These are phyloP conservation scores for Dastarcus helophoroides DNA, from an alignment of 2,888 invertebrate genomes.

Conservation along the genomic window DNA sequence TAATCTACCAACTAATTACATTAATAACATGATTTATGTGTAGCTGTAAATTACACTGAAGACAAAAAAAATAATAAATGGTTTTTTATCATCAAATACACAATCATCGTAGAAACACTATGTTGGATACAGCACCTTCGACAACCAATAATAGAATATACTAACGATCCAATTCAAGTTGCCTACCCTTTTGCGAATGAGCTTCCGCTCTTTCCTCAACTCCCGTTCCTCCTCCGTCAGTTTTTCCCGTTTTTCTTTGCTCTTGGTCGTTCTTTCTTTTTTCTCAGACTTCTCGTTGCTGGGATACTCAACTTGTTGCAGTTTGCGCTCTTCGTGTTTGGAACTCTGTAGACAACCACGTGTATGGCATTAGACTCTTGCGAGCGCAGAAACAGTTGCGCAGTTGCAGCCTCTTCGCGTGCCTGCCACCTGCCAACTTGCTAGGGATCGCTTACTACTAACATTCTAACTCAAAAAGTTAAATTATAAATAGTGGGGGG, in stretches of 20 bases:
- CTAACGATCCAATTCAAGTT: no score
- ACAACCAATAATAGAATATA: constrained; percentile 7
- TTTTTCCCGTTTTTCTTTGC: constrained; percentile 49
- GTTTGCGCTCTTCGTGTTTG: constrained; percentile 36
- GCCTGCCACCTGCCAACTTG: constrained; percentile 20
- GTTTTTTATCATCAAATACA: neutral
- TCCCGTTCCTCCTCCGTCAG: constrained; percentile 71
- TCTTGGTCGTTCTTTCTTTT: constrained; percentile 41
- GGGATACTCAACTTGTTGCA: constrained; percentile 25
- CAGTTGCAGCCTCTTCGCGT: constrained; percentile 22
- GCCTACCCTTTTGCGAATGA: constrained; percentile 66
- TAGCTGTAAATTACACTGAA: no score
- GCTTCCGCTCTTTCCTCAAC: constrained; percentile 66
- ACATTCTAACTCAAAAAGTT: no score
- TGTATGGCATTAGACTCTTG: constrained; percentile 25
- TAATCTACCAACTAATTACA: no score
- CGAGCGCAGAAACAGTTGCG: constrained; percentile 16
- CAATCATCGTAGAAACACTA: neutral
- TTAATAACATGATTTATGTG: no score
- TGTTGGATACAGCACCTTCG: no score
- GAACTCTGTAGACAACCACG: constrained; percentile 37
- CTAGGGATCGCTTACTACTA: no score
- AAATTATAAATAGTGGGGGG: no score
- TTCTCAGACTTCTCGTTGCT: constrained; percentile 36
- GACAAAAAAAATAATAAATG: constrained; percentile 7